Percentiles rank a stretch among this genome's conserved stretches.
Evolutionary conservation across 2,888 invertebrate species (phyloP).

Genomic region (Rosalia funebris): DNA sequence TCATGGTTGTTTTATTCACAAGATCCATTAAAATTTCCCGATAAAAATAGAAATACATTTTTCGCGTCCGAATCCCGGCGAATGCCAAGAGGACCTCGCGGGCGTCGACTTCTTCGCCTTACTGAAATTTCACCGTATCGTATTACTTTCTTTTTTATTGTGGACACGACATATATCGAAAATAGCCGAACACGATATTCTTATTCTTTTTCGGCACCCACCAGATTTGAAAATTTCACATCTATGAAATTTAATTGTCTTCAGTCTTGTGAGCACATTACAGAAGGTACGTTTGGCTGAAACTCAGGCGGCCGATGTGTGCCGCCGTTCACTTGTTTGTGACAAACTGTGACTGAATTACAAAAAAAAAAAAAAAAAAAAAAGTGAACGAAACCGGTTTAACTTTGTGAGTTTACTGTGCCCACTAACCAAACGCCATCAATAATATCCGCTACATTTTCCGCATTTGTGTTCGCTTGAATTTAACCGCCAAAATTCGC

Average conservation of each 20-base stretch:
- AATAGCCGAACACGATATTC: slow-evolving; percentile 51
- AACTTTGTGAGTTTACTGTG: slow-evolving; percentile 21
- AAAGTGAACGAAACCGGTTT: slow-evolving; percentile 18
- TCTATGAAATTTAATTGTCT: slow-evolving; percentile 59
- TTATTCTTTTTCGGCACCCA: slow-evolving; percentile 57
- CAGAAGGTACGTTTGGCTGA: slow-evolving; percentile 42
- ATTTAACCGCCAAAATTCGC: not conserved
- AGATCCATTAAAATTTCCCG: slow-evolving; percentile 21
- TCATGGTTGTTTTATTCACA: slow-evolving; percentile 31
- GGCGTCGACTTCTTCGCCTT: not conserved
- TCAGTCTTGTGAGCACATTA: slow-evolving; percentile 52
- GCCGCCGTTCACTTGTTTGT: slow-evolving; percentile 16
- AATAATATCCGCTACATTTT: slow-evolving; percentile 12
- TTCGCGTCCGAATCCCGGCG: not conserved
- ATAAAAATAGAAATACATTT: slow-evolving; percentile 33
- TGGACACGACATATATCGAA: slow-evolving; percentile 56
- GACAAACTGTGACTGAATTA: slow-evolving; percentile 11
- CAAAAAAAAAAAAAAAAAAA: slow-evolving; percentile 10
- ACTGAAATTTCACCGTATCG: slow-evolving; percentile 36
- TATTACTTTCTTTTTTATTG: slow-evolving; percentile 48
- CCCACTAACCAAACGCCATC: slow-evolving; percentile 19
- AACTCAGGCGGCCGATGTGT: slow-evolving; percentile 10
- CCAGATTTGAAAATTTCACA: slow-evolving; percentile 56
- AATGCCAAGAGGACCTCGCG: not conserved
- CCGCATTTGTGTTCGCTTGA: not conserved